Evolutionary conservation across 1,140 invertebrate genomes (phyloP), one percentile per base, ranked within the genome.

Genomic region (Rhyacophila brunnea): DNA sequence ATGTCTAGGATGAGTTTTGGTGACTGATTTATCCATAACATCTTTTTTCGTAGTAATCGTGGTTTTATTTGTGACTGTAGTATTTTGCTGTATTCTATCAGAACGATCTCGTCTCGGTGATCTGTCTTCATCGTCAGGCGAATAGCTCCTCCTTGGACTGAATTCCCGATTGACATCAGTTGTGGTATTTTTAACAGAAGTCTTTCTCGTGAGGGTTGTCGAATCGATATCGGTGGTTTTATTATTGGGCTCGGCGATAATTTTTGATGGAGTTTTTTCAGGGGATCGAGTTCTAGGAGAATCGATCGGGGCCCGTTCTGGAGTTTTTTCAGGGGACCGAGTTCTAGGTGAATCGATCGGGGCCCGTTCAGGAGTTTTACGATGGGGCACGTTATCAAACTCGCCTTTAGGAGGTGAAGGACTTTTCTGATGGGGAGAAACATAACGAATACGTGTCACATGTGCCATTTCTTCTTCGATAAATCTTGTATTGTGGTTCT

Each of bases 391-490:
- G 9, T 28, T 28, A 28, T 38, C 42, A 38, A 47, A 43, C 20
- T 28, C 15, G 47, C 42, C 28, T 47, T 48, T 20, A 15, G 23
- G n/a, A 46, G 40, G 23, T 13, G 44, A 53, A 28, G 43, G 14
- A 15, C 36, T 50, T 49, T 10, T 36, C 34, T 52, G 10, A 32
- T 10, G 3, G 10, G 20, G 47, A 46, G 10, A 36, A 6, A 23
- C 15, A 17, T 35, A 5, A n/a, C 44, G 42, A 40, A 51, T 62
- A 18, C 58, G 40, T 47, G 10, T 48, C 57, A 40, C 49, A 14
- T 28, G 46, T 18, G 64, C 59, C 43, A 57, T 54, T 64, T 70
- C 70, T 32, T 56, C 53, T 13, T 55, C 34, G 47, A 70, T 68
- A 20, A 70, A 70, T 17, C 68, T 57, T 18, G 34, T 38, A 32